Evolutionary conservation across 2,113 vertebrate species (phyloP).

Genomic region (Brevimyrus niger): DNA sequence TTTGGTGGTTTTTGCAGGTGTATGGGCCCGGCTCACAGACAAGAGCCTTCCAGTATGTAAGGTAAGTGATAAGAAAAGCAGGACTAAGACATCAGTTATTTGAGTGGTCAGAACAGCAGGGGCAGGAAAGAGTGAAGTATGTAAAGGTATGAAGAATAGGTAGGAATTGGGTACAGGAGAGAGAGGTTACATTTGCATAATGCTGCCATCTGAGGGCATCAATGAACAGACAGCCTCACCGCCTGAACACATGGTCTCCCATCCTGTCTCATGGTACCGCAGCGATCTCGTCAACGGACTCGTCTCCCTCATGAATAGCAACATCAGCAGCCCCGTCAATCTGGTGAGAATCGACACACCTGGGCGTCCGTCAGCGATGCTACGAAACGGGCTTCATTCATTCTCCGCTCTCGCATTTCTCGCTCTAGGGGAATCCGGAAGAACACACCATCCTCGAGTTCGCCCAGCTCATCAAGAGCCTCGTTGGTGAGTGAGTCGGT

Average conservation of each 20-base stretch:
- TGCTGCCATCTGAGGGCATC: background rate
- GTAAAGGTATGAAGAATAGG: background rate
- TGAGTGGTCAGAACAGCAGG: background rate
- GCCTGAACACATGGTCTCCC: background rate
- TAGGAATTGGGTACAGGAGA: background rate
- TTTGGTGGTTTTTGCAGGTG: constrained; percentile 60
- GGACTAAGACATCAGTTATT: background rate
- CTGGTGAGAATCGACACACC: constrained; percentile 70
- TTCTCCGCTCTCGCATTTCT: background rate
- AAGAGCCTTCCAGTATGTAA: constrained; percentile 95
- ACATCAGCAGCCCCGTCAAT: constrained; percentile 96
- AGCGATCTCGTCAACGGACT: constrained; percentile 96
- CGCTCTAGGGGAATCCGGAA: constrained; percentile 88
- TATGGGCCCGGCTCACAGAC: constrained; percentile 93
- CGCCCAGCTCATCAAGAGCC: constrained; percentile 90
- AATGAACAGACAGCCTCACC: background rate
- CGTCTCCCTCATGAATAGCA: constrained; percentile 96
- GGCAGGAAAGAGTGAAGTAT: background rate
- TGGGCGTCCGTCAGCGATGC: background rate
- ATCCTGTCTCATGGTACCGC: constrained; percentile 23
- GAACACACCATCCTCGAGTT: constrained; percentile 97
- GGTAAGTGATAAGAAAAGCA: constrained; percentile 59
- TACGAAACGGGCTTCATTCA: background rate
- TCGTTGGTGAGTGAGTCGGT: constrained; percentile 75
- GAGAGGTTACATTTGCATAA: background rate